phyloP scores from a whole-genome alignment of 2,888 invertebrate genomes.

The Caenorhabditis sp. region DNA sequence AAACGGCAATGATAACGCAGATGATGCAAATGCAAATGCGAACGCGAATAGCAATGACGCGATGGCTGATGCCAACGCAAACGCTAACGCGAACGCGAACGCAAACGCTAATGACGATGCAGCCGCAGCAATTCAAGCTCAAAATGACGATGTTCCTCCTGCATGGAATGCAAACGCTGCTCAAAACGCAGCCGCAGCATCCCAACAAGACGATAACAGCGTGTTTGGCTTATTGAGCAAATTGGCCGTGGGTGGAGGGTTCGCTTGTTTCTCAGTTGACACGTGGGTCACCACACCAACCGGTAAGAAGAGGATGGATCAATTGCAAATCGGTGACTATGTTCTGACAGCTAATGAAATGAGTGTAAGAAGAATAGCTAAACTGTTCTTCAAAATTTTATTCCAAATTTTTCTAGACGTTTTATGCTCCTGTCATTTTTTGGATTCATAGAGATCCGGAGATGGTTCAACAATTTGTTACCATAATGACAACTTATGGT shows the following conservation, averaged over 20 bases:
- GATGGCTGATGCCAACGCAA: background rate
- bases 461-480: constrained; percentile 34
- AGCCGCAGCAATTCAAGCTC: background rate
- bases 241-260: constrained; percentile 12
- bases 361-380: background rate
- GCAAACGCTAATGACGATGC: constrained; percentile 2
- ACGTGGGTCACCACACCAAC: constrained; percentile 50
- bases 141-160: constrained; percentile 6
- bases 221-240: background rate
- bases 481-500: constrained; percentile 50
- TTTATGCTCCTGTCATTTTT: constrained; percentile 27
- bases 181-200: background rate
- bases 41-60: too few relatives aligned
- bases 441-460: constrained; percentile 49
- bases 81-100: background rate
- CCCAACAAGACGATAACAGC: background rate
- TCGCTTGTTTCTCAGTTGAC: constrained; percentile 49
- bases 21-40: background rate
- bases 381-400: too few relatives aligned
- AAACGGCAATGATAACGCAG: background rate
- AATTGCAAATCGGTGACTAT: constrained; percentile 44
- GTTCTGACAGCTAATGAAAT: constrained; percentile 40
- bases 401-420: constrained; percentile 9
- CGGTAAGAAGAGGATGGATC: constrained; percentile 49
- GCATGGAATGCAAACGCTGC: constrained; percentile 14